Conservation (phyloP, 2,797 vertebrate species). For the Ctenopoma kingsleyae region DNA sequence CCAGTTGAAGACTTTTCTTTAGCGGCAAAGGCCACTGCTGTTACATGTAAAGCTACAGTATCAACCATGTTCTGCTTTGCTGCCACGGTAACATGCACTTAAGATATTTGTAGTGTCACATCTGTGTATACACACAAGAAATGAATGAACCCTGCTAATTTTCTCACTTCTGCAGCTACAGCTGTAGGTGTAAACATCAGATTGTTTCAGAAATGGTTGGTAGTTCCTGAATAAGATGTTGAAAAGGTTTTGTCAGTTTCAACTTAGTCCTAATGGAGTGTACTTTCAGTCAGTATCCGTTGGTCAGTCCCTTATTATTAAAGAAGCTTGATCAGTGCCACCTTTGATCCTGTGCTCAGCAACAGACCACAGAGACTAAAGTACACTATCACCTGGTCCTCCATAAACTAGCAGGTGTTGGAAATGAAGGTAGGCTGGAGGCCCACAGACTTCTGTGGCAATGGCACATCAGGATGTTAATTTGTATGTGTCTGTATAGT, state of each 20-base stretch:
- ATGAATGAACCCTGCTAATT: too few relatives aligned
- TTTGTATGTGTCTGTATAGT: conserved; percentile 11
- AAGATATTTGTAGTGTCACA: too few relatives aligned
- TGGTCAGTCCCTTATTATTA: too few relatives aligned
- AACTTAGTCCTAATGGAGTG: neutral
- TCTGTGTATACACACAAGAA: too few relatives aligned
- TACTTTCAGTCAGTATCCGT: neutral
- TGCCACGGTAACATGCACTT: too few relatives aligned
- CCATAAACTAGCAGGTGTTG: neutral
- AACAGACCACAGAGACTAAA: neutral
- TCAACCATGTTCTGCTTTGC: too few relatives aligned
- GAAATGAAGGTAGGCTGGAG: neutral
- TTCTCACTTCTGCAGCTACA: too few relatives aligned
- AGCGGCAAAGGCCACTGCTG: neutral
- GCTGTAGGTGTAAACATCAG: too few relatives aligned
- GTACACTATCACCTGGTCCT: neutral
- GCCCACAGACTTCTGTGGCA: conserved; percentile 7
- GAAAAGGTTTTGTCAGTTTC: too few relatives aligned
- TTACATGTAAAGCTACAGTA: too few relatives aligned
- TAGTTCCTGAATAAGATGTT: too few relatives aligned
- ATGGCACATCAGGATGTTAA: conserved; percentile 13
- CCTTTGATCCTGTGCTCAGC: neutral
- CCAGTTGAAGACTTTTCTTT: neutral
- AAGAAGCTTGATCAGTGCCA: too few relatives aligned
- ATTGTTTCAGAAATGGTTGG: neutral